phyloP scores from a whole-genome alignment of 2,113 vertebrate genomes.

The Grammomys dolichurus region DNA sequence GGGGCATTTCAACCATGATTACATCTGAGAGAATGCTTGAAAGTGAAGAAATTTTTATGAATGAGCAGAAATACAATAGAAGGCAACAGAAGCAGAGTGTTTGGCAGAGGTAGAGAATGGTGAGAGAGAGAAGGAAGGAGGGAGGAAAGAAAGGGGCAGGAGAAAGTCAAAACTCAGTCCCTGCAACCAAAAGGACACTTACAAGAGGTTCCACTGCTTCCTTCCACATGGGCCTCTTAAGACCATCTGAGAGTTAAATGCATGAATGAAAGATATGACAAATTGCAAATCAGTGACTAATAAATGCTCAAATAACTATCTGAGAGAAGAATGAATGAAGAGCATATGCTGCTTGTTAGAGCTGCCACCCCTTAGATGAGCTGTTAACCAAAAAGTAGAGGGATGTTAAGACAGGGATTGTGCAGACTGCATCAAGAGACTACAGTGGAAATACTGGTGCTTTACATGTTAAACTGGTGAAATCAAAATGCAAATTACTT shows the following conservation, averaged over 20 bases:
- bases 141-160: background rate
- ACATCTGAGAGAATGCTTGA: constrained; percentile 7
- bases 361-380: constrained; percentile 72
- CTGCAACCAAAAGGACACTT: background rate
- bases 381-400: constrained; percentile 79
- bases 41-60: background rate
- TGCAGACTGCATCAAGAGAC: constrained; percentile 72
- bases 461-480: constrained; percentile 34
- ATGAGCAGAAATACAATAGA: background rate
- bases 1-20: background rate
- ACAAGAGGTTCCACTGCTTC: background rate
- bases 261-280: constrained; percentile 74
- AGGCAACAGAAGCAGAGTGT: background rate
- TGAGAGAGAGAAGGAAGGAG: background rate
- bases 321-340: constrained; percentile 72
- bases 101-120: background rate
- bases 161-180: background rate
- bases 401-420: constrained; percentile 73
- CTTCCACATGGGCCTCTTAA: constrained; percentile 42
- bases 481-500: constrained; percentile 27
- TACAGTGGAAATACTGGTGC: background rate
- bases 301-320: constrained; percentile 60
- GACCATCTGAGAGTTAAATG: constrained; percentile 71
- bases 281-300: constrained; percentile 74
- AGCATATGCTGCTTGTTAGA: constrained; percentile 74